These are phyloP conservation scores for Pampusana beccarii DNA, from an alignment of 2,113 vertebrate species.

Conservation along the genomic window DNA sequence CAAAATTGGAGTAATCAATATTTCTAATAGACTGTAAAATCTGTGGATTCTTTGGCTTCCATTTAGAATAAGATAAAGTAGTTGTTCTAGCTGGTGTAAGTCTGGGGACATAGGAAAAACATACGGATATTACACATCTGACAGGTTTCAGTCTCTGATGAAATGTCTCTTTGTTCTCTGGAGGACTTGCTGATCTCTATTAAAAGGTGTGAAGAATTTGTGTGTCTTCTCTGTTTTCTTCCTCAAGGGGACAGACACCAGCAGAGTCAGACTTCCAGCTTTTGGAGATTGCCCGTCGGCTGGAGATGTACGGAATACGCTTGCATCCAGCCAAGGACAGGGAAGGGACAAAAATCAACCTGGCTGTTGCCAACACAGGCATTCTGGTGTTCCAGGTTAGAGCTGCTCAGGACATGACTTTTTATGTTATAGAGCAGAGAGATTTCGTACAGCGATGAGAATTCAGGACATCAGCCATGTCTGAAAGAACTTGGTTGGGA, in stretches of 20 bases:
- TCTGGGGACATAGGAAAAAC: not conserved
- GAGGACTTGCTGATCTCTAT: slow-evolving; percentile 44
- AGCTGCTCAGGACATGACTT: not conserved
- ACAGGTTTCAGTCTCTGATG: slow-evolving; percentile 12
- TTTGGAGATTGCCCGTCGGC: slow-evolving; percentile 89
- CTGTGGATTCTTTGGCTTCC: not conserved
- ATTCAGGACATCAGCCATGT: not conserved
- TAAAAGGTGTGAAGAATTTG: slow-evolving; percentile 48
- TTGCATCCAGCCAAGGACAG: slow-evolving; percentile 95
- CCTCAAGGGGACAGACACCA: slow-evolving; percentile 90
- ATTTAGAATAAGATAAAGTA: not conserved
- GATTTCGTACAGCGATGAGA: not conserved
- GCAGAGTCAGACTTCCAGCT: slow-evolving; percentile 96
- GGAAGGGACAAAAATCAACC: slow-evolving; percentile 91
- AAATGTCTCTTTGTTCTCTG: slow-evolving; percentile 55
- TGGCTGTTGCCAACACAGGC: slow-evolving; percentile 92
- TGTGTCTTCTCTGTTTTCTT: slow-evolving; percentile 47
- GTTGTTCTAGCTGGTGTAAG: not conserved
- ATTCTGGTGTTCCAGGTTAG: slow-evolving; percentile 97
- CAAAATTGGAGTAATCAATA: not conserved
- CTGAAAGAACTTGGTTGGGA: not conserved
- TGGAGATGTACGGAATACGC: slow-evolving; percentile 96
- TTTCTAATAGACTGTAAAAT: not conserved
- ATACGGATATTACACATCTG: not conserved
- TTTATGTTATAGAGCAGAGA: not conserved